Evolutionary conservation across 1,140 invertebrate species (phyloP), one percentile per base, ranked within the genome.

Genomic region (Drosophila lacteicornis): DNA sequence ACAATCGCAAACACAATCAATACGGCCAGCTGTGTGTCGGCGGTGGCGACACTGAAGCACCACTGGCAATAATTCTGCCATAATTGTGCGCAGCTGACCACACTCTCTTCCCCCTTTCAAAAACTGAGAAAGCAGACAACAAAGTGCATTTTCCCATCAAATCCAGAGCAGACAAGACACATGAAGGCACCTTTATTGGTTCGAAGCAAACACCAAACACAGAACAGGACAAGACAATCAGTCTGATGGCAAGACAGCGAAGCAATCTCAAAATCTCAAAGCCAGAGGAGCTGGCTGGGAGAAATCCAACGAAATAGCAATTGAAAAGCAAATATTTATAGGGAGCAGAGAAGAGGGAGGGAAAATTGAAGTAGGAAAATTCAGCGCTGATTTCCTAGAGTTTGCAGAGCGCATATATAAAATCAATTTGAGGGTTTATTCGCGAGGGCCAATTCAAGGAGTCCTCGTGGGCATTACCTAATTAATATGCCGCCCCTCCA

Each of bases 311-410:
- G 22, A 68, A 61, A 67, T 59, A 40, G 49, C 60, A 65, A 65
- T 42, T 49, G 49, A 30, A 71, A 59, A 49, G 43, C 58, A 85
- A 70, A 79, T 65, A 79, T 86, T 82, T 79, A 81, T 63, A 61
- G 25, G 19, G n/a, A 15, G 38, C 38, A 7, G 15, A 33, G 33
- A 47, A 40, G 9, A 42, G 19, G 49, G 36, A 33, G 47, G 38
- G 47, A 46, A 58, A 19, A 11, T 19, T 43, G 22, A 22, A 19
- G 8, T 59, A 13, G 36, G 36, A 57, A 43, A 45, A 36, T 9
- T 13, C 11, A 8, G 1, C 51, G 30, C 11, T 49, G 69, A 71
- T 50, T 73, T 57, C 17, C 36, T 6, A 9, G 25, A 70, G 66
- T 57, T 70, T 69, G 53, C 53, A 47, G 22, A n/a, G 27, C 69